Evolutionary conservation across 2,888 invertebrate species (phyloP).

Genomic region (Falcaria lacertinaria): DNA sequence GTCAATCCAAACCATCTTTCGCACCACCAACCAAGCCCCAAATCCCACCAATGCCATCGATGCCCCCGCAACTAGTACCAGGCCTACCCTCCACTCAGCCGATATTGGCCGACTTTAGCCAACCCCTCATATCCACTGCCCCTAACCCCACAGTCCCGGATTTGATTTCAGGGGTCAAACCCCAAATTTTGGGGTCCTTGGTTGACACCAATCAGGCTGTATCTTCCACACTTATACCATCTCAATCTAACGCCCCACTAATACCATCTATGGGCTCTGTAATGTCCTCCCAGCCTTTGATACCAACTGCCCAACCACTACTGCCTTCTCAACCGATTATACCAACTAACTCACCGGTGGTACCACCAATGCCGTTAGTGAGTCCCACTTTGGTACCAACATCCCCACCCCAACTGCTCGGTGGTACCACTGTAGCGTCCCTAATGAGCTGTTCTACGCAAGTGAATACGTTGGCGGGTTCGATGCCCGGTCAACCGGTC

Average conservation of each 20-base stretch:
- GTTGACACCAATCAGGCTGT: constrained; percentile 16
- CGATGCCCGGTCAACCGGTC: constrained; percentile 47
- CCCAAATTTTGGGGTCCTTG: constrained; percentile 30
- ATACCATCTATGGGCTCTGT: too few species aligned
- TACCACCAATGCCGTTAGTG: neutral
- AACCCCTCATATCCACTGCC: constrained; percentile 16
- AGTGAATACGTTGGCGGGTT: constrained; percentile 28
- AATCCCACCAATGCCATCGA: constrained; percentile 56
- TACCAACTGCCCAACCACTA: neutral
- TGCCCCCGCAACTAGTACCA: constrained; percentile 37
- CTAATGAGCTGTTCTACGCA: constrained; percentile 53
- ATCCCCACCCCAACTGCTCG: constrained; percentile 15
- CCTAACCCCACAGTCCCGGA: constrained; percentile 44
- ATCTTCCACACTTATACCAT: constrained; percentile 3
- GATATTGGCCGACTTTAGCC: constrained; percentile 42
- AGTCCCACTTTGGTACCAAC: neutral
- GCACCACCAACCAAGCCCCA: constrained; percentile 61
- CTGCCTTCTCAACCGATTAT: constrained; percentile 8
- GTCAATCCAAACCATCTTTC: constrained; percentile 39
- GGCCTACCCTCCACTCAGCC: constrained; percentile 33
- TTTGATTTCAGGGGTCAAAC: constrained; percentile 60
- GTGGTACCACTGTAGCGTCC: constrained; percentile 41
- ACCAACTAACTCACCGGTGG: constrained; percentile 9
- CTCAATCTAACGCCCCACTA: too few species aligned
- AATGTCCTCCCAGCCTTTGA: constrained; percentile 37